A percentile compares a stretch with the other conserved stretches of the same genome.
Conservation (phyloP, 2,113 vertebrate species). For the Gnathonemus longibarbis region DNA sequence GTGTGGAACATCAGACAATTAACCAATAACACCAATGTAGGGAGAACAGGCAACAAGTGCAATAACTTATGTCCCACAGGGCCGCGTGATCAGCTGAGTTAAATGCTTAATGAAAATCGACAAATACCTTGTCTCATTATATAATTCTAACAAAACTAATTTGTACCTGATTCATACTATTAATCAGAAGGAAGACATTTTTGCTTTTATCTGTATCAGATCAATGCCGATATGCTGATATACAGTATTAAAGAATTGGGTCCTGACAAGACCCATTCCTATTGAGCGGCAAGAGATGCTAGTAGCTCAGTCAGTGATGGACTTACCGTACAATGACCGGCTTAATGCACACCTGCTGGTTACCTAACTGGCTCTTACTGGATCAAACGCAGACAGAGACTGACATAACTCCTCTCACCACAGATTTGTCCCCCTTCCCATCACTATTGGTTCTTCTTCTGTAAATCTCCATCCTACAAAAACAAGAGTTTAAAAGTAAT, state of each 20-base stretch:
- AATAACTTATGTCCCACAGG: too few relatives aligned
- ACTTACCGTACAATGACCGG: not conserved
- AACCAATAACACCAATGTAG: too few relatives aligned
- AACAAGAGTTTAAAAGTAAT: too few relatives aligned
- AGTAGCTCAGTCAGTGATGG: not conserved
- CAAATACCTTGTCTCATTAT: too few relatives aligned
- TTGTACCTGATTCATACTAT: not conserved
- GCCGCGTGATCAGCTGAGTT: too few relatives aligned
- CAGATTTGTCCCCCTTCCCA: too few relatives aligned
- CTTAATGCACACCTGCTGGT: not conserved
- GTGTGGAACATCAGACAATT: too few relatives aligned
- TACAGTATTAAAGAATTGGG: not conserved
- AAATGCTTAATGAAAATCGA: too few relatives aligned
- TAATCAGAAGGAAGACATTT: not conserved
- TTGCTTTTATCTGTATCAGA: not conserved
- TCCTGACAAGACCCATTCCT: not conserved
- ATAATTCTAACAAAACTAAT: not conserved
- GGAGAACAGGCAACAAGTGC: too few relatives aligned
- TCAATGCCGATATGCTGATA: not conserved
- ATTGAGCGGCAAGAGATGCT: not conserved
- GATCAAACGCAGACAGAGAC: not conserved
- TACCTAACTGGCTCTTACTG: not conserved
- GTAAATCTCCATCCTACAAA: too few relatives aligned
- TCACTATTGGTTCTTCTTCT: too few relatives aligned
- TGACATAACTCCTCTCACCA: not conserved